A percentile compares a stretch with the other conserved stretches of the same genome.
Conservation (phyloP, 2,888 invertebrate species). For the Orthonevra nobilis region DNA sequence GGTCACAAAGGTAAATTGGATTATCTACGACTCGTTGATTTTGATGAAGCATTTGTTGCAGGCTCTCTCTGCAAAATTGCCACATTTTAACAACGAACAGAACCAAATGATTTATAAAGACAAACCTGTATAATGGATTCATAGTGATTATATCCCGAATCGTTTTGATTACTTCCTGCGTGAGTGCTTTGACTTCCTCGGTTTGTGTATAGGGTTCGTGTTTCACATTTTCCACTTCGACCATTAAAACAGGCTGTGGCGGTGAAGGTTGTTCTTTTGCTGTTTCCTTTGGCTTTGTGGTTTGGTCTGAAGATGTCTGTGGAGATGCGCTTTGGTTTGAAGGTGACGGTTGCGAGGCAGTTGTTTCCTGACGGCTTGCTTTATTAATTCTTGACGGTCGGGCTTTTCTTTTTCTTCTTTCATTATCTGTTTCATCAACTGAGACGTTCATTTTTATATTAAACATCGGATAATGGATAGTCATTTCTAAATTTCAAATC, state of each 20-base stretch:
- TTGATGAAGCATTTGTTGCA: slow-evolving; percentile 98
- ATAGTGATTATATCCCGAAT: slow-evolving; percentile 98
- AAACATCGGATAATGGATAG: slow-evolving; percentile 91
- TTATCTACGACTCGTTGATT: slow-evolving; percentile 98
- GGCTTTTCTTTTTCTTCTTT: slow-evolving; percentile 80
- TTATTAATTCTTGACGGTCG: slow-evolving; percentile 79
- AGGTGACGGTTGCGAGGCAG: slow-evolving; percentile 8
- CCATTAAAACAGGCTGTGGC: slow-evolving; percentile 88
- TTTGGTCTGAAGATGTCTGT: not conserved
- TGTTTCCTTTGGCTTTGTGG: slow-evolving; percentile 23
- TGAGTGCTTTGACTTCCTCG: slow-evolving; percentile 97
- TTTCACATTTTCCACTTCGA: slow-evolving; percentile 94
- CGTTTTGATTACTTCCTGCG: slow-evolving; percentile 98
- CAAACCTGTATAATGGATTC: slow-evolving; percentile 93
- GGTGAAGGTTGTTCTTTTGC: slow-evolving; percentile 42
- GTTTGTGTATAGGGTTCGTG: slow-evolving; percentile 94
- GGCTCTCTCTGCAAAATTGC: slow-evolving; percentile 88
- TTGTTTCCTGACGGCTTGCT: slow-evolving; percentile 74
- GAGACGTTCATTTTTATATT: slow-evolving; percentile 90
- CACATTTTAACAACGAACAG: too few relatives aligned
- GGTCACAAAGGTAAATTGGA: slow-evolving; percentile 97
- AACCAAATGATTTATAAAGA: not conserved
- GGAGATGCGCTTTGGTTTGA: slow-evolving; percentile 77
- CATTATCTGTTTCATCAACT: slow-evolving; percentile 87
- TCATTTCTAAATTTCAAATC: slow-evolving; percentile 82